phyloP scores from a whole-genome alignment of 2,888 invertebrate species.

The Lordiphosa andalusiaca region DNA sequence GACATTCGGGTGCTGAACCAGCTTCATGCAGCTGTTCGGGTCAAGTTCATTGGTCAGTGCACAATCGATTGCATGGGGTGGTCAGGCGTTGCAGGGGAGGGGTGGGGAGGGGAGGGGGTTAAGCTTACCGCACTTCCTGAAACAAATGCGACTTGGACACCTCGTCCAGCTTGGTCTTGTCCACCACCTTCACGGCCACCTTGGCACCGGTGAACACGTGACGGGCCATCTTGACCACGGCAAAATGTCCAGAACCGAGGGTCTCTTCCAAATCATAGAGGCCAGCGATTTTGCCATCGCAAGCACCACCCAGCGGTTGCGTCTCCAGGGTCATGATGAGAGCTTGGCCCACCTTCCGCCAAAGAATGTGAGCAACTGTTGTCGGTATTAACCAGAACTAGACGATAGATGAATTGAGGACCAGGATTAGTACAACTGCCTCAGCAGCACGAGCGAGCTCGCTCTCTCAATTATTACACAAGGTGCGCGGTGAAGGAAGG shows the following conservation, averaged over 20 bases:
- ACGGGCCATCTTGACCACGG: slow-evolving; percentile 97
- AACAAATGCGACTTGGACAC: slow-evolving; percentile 97
- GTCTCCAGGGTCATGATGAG: slow-evolving; percentile 67
- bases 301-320: slow-evolving; percentile 65
- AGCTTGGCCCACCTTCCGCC: neutral
- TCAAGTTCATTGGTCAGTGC: slow-evolving; percentile 1
- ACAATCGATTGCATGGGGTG: neutral
- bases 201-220: slow-evolving; percentile 99
- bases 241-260: slow-evolving; percentile 98
- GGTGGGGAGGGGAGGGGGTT: too few relatives aligned
- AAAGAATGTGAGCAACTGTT: neutral
- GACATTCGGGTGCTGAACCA: slow-evolving; percentile 99
- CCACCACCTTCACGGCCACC: slow-evolving; percentile 98
- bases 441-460: too few relatives aligned
- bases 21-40: slow-evolving; percentile 93
- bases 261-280: slow-evolving; percentile 98
- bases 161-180: slow-evolving; percentile 98
- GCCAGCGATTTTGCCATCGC: slow-evolving; percentile 93
- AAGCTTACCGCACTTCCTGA: slow-evolving; percentile 88
- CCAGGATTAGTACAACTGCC: too few relatives aligned
- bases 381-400: slow-evolving; percentile 2
- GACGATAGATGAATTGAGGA: slow-evolving; percentile 4
- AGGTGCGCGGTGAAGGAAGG: slow-evolving; percentile 32
- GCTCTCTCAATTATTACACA: slow-evolving; percentile 54
- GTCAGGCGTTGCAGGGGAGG: too few relatives aligned